Base-by-base conservation (phyloP, 2,888 invertebrate species). In the Drosophila emarginata region DNA sequence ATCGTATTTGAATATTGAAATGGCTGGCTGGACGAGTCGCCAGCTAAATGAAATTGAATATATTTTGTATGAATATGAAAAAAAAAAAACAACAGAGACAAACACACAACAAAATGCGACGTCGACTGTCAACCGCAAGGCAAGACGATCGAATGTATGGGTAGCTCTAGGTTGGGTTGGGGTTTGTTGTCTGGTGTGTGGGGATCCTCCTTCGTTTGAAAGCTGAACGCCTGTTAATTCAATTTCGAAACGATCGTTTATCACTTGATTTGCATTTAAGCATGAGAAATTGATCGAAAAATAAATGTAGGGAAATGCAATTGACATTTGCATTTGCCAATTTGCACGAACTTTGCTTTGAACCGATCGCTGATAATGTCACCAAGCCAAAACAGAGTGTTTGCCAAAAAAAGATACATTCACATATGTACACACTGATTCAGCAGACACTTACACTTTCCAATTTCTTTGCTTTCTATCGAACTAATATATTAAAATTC, bases 141-240 rank as follows among this genome's bases (percentile, higher is more conserved):
- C 84, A 72, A 78, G 79, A 78, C 84, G 83, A 71, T 67, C 80
- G 76, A 64, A 69, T 61, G 54, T 58, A 74, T 67, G 58, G 39
- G 61, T 53, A 54, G 40, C 59, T 75, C 63, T 64, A 64, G 74
- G 64, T 64, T 59, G 74, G 63, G 62, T 59, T 72, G 59, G 59
- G 71, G 74, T 54, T 74, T 59, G 51, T 23, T 50, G 50, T 69
- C 75, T 72, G 69, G 60, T n/a, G 40, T 39, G 28, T 70, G 62
- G 65, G 59, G 40, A 58, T 83, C 65, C 72, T 78, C 74, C 74
- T 65, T 32, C 80, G 74, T 60, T 67, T 65, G 60, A 69, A 64
- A 67, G 83, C 89, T 90, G 90, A 51, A 79, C 82, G 89, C 90
- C 88, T 89, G 89, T 83, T 90, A 84, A 77, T 84, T 90, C 75